These are phyloP conservation scores for Pammene fasciana DNA, from an alignment of 2,888 invertebrate genomes.

Conservation along the genomic window DNA sequence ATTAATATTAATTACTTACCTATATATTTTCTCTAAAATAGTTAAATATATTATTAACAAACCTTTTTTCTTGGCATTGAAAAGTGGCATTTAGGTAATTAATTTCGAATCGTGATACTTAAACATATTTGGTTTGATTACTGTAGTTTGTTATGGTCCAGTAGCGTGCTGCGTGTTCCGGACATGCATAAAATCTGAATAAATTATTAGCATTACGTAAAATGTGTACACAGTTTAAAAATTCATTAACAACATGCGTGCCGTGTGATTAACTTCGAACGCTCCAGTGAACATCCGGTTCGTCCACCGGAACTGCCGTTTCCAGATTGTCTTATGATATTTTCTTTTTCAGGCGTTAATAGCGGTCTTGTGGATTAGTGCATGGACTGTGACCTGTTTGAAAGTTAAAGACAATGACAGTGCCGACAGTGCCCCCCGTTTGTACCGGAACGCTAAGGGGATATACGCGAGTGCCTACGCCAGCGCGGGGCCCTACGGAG, in stretches of 20 bases:
- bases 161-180: conserved; percentile 25
- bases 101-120: neutral
- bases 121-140: neutral
- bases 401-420: conserved; percentile 60
- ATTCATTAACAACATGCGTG: conserved; percentile 30
- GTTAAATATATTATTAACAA: too few species aligned
- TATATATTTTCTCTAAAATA: too few species aligned
- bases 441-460: conserved; percentile 65
- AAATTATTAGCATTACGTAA: conserved; percentile 34
- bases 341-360: conserved; percentile 64
- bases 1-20: too few species aligned
- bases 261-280: conserved; percentile 31
- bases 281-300: conserved; percentile 36
- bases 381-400: conserved; percentile 53
- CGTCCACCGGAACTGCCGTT: conserved; percentile 38
- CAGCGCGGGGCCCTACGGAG: conserved; percentile 67
- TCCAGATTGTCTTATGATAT: conserved; percentile 43
- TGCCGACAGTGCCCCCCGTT: conserved; percentile 65
- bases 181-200: conserved; percentile 18
- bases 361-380: conserved; percentile 58
- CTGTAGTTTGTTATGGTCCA: conserved; percentile 5
- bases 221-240: conserved; percentile 14
- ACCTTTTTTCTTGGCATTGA: too few species aligned
- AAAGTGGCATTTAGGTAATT: too few species aligned
- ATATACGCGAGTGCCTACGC: conserved; percentile 76